phyloP scores from a whole-genome alignment of 2,888 invertebrate genomes.

The Latrodectus elegans region DNA sequence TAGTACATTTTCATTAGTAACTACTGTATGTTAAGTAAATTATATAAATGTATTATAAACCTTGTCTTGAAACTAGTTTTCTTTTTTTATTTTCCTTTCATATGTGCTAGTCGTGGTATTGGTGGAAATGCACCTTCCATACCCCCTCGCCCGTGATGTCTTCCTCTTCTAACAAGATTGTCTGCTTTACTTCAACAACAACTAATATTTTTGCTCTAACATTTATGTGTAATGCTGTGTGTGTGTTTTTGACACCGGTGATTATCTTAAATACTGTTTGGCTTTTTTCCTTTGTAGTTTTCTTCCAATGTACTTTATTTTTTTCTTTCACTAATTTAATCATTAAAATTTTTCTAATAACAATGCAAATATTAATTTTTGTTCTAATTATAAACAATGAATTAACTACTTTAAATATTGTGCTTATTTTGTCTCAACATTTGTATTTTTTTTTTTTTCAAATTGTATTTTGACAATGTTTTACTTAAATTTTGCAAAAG shows the following conservation, averaged over 20 bases:
- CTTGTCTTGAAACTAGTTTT: not conserved
- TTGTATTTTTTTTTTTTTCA: no score
- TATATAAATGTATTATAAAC: not conserved
- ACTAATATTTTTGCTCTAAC: conserved; percentile 45
- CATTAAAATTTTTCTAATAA: no score
- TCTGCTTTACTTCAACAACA: conserved; percentile 36
- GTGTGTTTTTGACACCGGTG: conserved; percentile 2
- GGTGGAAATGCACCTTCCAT: conserved; percentile 66
- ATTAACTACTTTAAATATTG: no score
- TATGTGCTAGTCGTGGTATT: conserved; percentile 45
- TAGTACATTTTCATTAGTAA: no score
- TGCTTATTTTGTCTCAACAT: no score
- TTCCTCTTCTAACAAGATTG: conserved; percentile 32
- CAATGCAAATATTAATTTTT: no score
- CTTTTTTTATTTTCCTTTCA: conserved; percentile 16
- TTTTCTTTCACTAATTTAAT: no score
- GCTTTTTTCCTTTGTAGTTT: no score
- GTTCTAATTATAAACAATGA: no score
- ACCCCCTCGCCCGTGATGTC: conserved; percentile 65
- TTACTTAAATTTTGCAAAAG: no score
- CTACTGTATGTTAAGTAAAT: not conserved
- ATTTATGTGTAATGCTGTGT: conserved; percentile 18
- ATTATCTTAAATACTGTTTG: not conserved
- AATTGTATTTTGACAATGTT: no score
- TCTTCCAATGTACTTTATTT: no score